A percentile compares a stretch with the other conserved stretches of the same genome.
phyloP scores from a whole-genome alignment of 2,888 invertebrate genomes.

The Iselma pallidipennis region DNA sequence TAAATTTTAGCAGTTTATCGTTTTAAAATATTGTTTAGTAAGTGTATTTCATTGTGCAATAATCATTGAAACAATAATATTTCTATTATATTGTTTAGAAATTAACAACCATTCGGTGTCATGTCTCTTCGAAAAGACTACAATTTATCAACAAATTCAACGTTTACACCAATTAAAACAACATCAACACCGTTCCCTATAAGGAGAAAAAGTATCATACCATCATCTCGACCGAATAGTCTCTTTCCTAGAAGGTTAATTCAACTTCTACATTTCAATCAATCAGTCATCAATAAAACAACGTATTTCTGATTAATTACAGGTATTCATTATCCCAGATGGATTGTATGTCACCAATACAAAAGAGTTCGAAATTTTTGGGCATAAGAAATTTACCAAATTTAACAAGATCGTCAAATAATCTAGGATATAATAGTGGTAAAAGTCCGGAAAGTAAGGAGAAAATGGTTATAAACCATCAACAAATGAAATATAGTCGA shows the following conservation, averaged over 20 bases:
- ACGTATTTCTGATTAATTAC: background rate
- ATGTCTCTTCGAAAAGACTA: background rate
- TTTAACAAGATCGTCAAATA: background rate
- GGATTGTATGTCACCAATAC: background rate
- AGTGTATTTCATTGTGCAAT: too few relatives aligned
- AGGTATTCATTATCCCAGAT: background rate
- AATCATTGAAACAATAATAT: too few relatives aligned
- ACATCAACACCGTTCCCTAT: background rate
- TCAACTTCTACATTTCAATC: background rate
- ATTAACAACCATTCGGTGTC: too few relatives aligned
- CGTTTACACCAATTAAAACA: background rate
- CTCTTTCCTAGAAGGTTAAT: background rate
- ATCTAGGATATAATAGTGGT: conserved; percentile 30
- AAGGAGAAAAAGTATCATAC: background rate
- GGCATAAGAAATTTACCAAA: background rate
- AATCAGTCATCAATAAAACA: background rate
- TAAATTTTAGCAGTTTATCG: background rate
- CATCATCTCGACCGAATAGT: background rate
- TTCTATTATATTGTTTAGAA: too few relatives aligned
- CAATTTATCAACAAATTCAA: background rate
- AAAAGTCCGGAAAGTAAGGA: conserved; percentile 59
- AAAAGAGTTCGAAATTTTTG: background rate
- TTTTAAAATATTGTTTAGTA: background rate
- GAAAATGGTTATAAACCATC: conserved; percentile 16
- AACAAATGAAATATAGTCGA: conserved; percentile 54